A percentile compares a stretch with the other conserved stretches of the same genome.
phyloP scores from a whole-genome alignment of 2,113 vertebrate species.

The Myiagra hebetior region DNA sequence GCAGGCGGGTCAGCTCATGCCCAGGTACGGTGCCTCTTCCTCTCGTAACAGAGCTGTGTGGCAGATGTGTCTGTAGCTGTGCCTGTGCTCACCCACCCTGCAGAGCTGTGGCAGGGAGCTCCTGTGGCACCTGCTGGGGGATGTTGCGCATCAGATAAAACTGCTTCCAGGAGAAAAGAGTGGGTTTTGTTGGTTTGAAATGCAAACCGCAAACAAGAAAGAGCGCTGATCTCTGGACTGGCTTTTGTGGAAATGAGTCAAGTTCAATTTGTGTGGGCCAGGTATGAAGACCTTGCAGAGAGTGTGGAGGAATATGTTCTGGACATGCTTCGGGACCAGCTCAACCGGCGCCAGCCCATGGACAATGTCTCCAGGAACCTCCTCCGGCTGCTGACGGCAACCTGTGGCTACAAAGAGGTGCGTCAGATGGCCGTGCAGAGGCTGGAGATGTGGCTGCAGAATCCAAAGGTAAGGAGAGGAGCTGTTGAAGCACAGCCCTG shows the following conservation, averaged over 20 bases:
- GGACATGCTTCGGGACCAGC: slow-evolving; percentile 91
- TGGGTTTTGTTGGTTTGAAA: background rate
- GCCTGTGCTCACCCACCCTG: background rate
- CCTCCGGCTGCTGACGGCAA: slow-evolving; percentile 89
- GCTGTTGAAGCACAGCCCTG: background rate
- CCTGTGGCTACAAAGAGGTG: slow-evolving; percentile 94
- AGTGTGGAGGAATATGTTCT: slow-evolving; percentile 97
- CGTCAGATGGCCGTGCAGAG: slow-evolving; percentile 92
- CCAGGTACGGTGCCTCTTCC: slow-evolving; percentile 76
- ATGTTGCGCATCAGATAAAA: background rate
- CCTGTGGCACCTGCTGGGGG: background rate
- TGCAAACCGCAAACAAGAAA: fast-evolving
- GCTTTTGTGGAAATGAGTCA: background rate
- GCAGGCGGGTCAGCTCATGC: slow-evolving; percentile 93
- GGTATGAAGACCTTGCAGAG: slow-evolving; percentile 93
- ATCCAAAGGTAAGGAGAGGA: slow-evolving; percentile 86
- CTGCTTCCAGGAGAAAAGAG: background rate
- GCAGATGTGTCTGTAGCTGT: background rate
- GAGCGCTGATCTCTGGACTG: background rate
- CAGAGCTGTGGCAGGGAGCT: background rate
- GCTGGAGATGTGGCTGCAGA: slow-evolving; percentile 99
- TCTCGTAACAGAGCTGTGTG: fast-evolving
- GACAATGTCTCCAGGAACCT: slow-evolving; percentile 96
- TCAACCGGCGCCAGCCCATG: slow-evolving; percentile 95
- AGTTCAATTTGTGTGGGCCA: slow-evolving; percentile 28